phyloP scores from a whole-genome alignment of 2,888 invertebrate species.

The Habroteleia sp. region DNA sequence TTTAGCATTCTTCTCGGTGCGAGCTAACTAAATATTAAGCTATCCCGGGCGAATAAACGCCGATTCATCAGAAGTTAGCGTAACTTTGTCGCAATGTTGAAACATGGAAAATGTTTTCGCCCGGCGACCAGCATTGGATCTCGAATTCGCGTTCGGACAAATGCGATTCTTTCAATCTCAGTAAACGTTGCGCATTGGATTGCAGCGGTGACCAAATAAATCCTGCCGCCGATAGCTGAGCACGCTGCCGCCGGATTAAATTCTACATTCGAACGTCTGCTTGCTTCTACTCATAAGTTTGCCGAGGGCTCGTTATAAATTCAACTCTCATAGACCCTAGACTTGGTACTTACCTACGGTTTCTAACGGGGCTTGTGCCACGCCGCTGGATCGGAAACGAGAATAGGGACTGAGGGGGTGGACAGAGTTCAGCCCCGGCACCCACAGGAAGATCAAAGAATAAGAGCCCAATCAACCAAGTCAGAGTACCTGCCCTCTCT shows the following conservation, averaged over 20 bases:
- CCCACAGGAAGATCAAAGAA: conserved; percentile 60
- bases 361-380: conserved; percentile 61
- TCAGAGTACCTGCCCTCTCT: conserved; percentile 44
- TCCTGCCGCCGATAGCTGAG: conserved; percentile 79
- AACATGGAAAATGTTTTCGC: conserved; percentile 1
- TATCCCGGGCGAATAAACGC: conserved; percentile 1
- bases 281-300: conserved; percentile 74
- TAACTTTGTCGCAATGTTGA: not conserved
- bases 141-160: conserved; percentile 44
- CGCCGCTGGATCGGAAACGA: conserved; percentile 58
- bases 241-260: conserved; percentile 76
- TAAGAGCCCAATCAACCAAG: conserved; percentile 60
- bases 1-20: too few species aligned
- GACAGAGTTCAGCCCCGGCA: conserved; percentile 42
- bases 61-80: conserved; percentile 16
- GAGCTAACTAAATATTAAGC: not conserved
- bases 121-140: conserved; percentile 21
- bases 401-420: conserved; percentile 44
- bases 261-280: conserved; percentile 78
- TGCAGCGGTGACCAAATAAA: conserved; percentile 74
- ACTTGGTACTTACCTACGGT: conserved; percentile 64
- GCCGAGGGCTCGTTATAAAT: conserved; percentile 74
- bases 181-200: conserved; percentile 59
- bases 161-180: conserved; percentile 61
- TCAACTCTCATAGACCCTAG: conserved; percentile 70